Evolutionary conservation across 2,888 invertebrate genomes (phyloP).

Genomic region (Deladenus siricidicola): DNA sequence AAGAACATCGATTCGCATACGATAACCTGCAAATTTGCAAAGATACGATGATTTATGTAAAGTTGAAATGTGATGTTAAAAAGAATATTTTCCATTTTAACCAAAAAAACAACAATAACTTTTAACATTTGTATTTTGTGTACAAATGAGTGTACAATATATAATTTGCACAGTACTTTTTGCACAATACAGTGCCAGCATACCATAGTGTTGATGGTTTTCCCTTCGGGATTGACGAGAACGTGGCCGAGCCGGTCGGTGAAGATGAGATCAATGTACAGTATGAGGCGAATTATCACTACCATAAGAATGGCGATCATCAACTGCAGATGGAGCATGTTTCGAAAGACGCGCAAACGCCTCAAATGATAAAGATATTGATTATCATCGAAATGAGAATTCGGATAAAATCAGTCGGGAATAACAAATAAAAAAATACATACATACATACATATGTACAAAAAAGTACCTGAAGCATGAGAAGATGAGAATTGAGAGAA

Average conservation of each 20-base stretch:
- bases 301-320: conserved; percentile 57
- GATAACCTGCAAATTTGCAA: conserved; percentile 62
- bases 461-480: conserved; percentile 67
- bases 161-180: no score
- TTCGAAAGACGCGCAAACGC: conserved; percentile 57
- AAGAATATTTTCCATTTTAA: no score
- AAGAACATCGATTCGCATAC: conserved; percentile 72
- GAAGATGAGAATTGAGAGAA: conserved; percentile 72
- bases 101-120: neutral
- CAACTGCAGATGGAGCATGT: conserved; percentile 57
- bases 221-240: conserved; percentile 48
- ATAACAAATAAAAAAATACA: neutral
- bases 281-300: conserved; percentile 55
- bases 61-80: no score
- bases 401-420: no score
- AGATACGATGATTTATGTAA: no score
- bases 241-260: conserved; percentile 48
- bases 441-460: neutral
- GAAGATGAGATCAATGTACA: conserved; percentile 56
- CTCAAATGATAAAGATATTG: conserved; percentile 63
- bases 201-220: conserved; percentile 57
- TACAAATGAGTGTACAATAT: no score
- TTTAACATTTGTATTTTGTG: neutral
- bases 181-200: no score
- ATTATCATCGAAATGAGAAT: no score